Conservation (phyloP, 2,888 invertebrate species). For the Colostygia pectinataria region DNA sequence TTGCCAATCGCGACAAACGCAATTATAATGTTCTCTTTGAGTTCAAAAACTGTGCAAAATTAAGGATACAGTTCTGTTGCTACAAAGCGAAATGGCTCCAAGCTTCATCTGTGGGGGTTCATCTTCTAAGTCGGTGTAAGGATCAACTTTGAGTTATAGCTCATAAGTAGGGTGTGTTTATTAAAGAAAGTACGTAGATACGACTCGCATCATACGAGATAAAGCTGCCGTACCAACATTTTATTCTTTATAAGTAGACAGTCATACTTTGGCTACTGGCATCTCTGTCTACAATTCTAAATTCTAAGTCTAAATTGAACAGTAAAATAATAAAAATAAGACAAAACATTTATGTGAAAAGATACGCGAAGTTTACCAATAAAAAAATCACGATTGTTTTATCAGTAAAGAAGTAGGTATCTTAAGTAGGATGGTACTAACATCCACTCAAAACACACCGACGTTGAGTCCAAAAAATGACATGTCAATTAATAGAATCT, state of each 20-base stretch:
- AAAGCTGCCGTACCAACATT: constrained; percentile 21
- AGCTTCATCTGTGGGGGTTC: constrained; percentile 58
- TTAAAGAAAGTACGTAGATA: constrained; percentile 49
- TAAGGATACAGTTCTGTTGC: constrained; percentile 54
- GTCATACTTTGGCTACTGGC: too few relatives aligned
- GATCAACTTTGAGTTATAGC: constrained; percentile 74
- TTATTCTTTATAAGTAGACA: constrained; percentile 16
- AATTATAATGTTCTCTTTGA: too few relatives aligned
- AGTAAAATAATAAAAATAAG: too few relatives aligned
- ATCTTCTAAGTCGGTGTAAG: constrained; percentile 70
- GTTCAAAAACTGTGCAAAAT: constrained; percentile 2
- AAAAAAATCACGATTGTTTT: too few relatives aligned
- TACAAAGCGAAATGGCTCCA: constrained; percentile 46
- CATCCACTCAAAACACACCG: too few relatives aligned
- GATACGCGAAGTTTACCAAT: too few relatives aligned
- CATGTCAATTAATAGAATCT: constrained; percentile 78
- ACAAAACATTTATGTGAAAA: too few relatives aligned
- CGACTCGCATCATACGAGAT: neutral
- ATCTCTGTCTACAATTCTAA: too few relatives aligned
- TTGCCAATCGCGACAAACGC: too few relatives aligned
- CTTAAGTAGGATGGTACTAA: too few relatives aligned
- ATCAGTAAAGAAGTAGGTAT: too few relatives aligned
- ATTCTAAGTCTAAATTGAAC: too few relatives aligned
- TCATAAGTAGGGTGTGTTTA: constrained; percentile 54
- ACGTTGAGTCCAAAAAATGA: constrained; percentile 53